Conservation (phyloP, 2,797 vertebrate species). For the Zonotrichia albicollis region DNA sequence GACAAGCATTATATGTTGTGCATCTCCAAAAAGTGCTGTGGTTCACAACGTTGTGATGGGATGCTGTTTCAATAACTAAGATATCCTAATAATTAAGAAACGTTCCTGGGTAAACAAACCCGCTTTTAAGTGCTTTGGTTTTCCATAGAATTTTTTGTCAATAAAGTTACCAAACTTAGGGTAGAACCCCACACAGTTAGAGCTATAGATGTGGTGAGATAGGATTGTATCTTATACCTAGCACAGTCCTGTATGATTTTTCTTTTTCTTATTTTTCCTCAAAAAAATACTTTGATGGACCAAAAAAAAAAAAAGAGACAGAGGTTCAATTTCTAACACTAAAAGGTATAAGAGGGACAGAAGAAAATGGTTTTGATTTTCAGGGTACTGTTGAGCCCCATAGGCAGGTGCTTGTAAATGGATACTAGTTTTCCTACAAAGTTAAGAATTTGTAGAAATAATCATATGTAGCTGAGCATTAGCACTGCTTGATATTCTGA, state of each 20-base stretch:
- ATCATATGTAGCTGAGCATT: not conserved
- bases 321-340: not conserved
- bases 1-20: fast-evolving
- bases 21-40: not conserved
- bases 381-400: not conserved
- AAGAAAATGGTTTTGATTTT: not conserved
- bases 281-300: not conserved
- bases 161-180: not conserved
- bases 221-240: not conserved
- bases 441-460: not conserved
- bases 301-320: not conserved
- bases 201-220: not conserved
- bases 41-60: fast-evolving
- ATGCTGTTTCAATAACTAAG: not conserved
- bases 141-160: not conserved
- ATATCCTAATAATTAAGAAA: not conserved
- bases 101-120: not conserved
- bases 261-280: not conserved
- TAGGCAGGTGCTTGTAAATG: not conserved
- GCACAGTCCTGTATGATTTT: not conserved
- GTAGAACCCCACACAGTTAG: not conserved
- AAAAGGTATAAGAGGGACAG: not conserved
- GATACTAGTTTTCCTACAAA: not conserved
- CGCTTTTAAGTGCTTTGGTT: not conserved
- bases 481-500: not conserved